These are phyloP conservation scores for Chroicocephalus ridibundus DNA, from an alignment of 2,113 vertebrate genomes.

Conservation along the genomic window DNA sequence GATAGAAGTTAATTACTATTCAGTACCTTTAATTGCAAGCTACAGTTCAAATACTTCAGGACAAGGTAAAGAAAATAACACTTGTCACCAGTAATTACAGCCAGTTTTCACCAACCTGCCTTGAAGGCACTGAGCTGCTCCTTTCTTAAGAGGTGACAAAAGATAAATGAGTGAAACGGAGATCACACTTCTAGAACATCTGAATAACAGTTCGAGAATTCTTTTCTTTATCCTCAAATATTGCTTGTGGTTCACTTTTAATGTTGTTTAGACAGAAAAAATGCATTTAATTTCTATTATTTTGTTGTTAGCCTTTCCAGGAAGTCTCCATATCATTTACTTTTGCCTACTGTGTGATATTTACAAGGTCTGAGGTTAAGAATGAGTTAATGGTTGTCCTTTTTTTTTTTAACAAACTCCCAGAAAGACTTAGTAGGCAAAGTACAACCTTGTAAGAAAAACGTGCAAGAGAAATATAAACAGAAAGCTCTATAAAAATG, in stretches of 20 bases:
- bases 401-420: background rate
- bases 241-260: background rate
- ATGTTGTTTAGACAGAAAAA: background rate
- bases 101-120: background rate
- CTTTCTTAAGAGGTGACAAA: background rate
- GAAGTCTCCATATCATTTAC: background rate
- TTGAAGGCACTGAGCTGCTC: background rate
- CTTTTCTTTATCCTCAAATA: background rate
- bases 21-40: constrained; percentile 37
- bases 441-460: background rate
- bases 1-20: constrained; percentile 38
- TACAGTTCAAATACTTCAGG: constrained; percentile 18
- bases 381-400: background rate
- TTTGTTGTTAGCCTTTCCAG: background rate
- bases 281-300: background rate
- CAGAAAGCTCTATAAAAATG: background rate
- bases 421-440: background rate
- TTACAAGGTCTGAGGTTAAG: background rate
- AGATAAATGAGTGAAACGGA: background rate
- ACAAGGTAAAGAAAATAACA: constrained; percentile 43
- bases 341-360: background rate
- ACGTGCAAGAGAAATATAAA: background rate
- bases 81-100: constrained; percentile 29
- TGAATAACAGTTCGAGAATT: background rate
- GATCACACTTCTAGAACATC: background rate